Base-by-base conservation (phyloP, 1,140 invertebrate genomes). In the Brachionus rubens region DNA sequence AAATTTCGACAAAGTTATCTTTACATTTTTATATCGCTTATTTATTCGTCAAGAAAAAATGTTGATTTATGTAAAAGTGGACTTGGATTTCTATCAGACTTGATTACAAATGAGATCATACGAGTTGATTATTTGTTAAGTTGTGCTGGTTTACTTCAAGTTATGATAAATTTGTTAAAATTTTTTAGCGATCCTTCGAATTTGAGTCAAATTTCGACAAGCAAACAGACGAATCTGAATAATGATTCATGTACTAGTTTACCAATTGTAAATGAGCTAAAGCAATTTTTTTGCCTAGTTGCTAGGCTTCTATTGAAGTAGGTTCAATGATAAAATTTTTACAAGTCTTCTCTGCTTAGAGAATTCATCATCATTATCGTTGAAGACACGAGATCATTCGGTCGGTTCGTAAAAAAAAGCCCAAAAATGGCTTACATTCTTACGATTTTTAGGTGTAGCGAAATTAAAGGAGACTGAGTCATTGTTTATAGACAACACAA, bases 81-180 rank as follows among this genome's bases (percentile, higher is more conserved):
- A 50, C 12, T 72, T 1, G 36, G n/a, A 16, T 72, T 72, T 48
- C 21, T 72, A n/a, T 12, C 30, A 19, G 7, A 50, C 0, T 54
- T 72, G n/a, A 0, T 72, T 3, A 54, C n/a, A 5, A 24, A 12
- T 19, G 46, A 72, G 28, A 16, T 72, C 5, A 14, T 72, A 0
- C 36, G 24, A 72, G 19, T 72, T 12, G 68, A 72, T 24, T 72
- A 50, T 41, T 40, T 72, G 46, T 19, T 72, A 12, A 24, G 10
- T 30, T 26, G 30, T 50, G 68, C 68, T 72, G 68, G 68, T 30
- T 21, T 72, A 16, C 14, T 72, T 21, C 68, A 72, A 72, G 46
- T 72, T 16, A 30, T 72, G 30, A 48, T 72, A 16, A 48, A 72
- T 24, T 40, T 72, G 6, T 19, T 72, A 12, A 50, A 72, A 30